Evolutionary conservation across 2,113 vertebrate genomes (phyloP).

Genomic region (Serilophus lunatus): DNA sequence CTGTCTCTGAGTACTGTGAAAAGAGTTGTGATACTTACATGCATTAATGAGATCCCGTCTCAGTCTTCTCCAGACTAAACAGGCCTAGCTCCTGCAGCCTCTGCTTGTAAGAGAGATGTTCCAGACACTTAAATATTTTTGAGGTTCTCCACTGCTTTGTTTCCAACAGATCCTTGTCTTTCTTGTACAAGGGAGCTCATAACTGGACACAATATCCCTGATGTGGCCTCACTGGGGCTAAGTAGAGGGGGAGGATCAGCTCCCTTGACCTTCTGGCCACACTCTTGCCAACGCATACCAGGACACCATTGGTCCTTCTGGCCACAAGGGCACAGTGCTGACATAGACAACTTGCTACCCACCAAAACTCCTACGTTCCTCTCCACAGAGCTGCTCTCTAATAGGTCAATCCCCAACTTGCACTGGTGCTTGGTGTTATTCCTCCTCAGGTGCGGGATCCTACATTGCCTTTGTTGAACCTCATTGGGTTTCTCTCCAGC

Average conservation of each 20-base stretch:
- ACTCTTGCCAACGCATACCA: fast-evolving
- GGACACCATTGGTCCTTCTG: not conserved
- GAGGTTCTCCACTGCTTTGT: not conserved
- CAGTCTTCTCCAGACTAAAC: not conserved
- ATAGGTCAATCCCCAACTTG: too few relatives aligned
- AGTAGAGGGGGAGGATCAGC: too few relatives aligned
- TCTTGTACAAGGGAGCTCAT: too few relatives aligned
- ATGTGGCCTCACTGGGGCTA: too few relatives aligned
- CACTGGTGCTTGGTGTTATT: not conserved
- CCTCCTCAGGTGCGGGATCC: not conserved
- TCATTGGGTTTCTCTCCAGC: too few relatives aligned
- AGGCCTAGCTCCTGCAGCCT: not conserved
- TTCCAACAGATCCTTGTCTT: not conserved
- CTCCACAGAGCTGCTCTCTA: not conserved
- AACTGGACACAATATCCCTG: too few relatives aligned
- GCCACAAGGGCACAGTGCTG: too few relatives aligned
- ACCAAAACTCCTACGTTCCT: not conserved
- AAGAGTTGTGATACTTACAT: not conserved
- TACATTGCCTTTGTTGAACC: not conserved
- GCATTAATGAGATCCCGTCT: not conserved
- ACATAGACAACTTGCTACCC: not conserved
- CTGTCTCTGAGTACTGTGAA: not conserved
- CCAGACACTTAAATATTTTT: not conserved
- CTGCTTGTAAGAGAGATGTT: too few relatives aligned
- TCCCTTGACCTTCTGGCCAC: not conserved